These are phyloP conservation scores for Zaprionus lineosus DNA, from an alignment of 2,888 invertebrate genomes.

Conservation along the genomic window DNA sequence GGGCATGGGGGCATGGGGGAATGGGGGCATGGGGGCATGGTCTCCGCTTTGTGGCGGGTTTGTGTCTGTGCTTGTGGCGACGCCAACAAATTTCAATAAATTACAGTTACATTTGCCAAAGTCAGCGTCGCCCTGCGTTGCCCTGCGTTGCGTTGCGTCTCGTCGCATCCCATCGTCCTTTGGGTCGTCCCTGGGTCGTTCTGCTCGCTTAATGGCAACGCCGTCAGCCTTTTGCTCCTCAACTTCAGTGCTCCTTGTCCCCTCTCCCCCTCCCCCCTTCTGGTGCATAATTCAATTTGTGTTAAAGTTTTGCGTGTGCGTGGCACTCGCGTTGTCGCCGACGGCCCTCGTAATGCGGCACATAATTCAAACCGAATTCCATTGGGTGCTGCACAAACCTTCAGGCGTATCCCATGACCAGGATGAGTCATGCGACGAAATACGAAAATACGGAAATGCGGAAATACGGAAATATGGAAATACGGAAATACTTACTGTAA, in stretches of 20 bases:
- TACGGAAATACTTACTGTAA: background rate
- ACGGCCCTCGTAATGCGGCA: constrained; percentile 59
- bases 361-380: constrained; percentile 67
- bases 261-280: background rate
- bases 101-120: constrained; percentile 73
- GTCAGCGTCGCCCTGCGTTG: constrained; percentile 30
- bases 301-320: constrained; percentile 68
- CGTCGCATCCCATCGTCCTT: background rate
- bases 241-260: background rate
- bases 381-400: constrained; percentile 6
- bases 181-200: constrained; percentile 29
- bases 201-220: constrained; percentile 49
- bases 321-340: constrained; percentile 46
- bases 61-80: constrained; percentile 55
- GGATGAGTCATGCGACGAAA: constrained; percentile 10
- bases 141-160: background rate
- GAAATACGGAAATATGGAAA: no score
- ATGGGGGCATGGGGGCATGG: background rate
- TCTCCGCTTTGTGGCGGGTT: constrained; percentile 52
- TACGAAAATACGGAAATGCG: no score
- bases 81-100: constrained; percentile 75
- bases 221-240: constrained; percentile 10
- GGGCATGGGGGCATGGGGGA: background rate
- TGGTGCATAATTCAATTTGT: constrained; percentile 73
- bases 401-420: background rate